Evolutionary conservation across 2,797 vertebrate species (phyloP), one percentile per base, ranked within the genome.

Genomic region (Neoniphon sammara): DNA sequence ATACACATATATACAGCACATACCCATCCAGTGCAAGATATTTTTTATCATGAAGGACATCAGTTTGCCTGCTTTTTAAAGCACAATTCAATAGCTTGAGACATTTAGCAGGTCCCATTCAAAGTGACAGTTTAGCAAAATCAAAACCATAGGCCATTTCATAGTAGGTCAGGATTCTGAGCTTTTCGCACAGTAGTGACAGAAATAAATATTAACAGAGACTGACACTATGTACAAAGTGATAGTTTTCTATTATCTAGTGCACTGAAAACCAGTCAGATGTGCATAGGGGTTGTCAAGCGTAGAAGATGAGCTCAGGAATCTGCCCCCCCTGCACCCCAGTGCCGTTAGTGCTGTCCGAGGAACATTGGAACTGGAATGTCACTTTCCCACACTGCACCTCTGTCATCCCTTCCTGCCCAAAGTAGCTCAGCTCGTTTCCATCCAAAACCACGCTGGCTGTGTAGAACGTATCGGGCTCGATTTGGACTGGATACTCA

Each of bases 321-420:
- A 99, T 98, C 93, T 99, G 98, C 14, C 98, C 97, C 5, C 98
- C 98, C 86, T 99, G 98, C 21, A 99, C 98, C 2, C 98, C 98
- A 0, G 98, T 99, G 84, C 98, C 97, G 1, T 99, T 99, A 60
- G 98, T 99, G 91, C 98, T 99, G 84, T 99, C 98, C 0, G 98
- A 99, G 46, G 98, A 99, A 82, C 98, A 99, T 93, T 99, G 98
- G 83, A 98, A 99, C 88, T 98, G 98, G 82, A 97, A 98, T 76
- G 98, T 98, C 89, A 98, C 98, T 92, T 97, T 98, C 66, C 97
- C 98, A 85, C 97, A 98, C 84, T 99, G 97, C 58, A 99, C 98
- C 89, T 99, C 98, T 5, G 98, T 99, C 98, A 99, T 97, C 65
- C 98, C 98, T 80, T 99, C 97, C 71, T 99, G 97, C 77, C 97